Evolutionary conservation across 2,113 vertebrate species (phyloP).

Genomic region (Abramis brama): DNA sequence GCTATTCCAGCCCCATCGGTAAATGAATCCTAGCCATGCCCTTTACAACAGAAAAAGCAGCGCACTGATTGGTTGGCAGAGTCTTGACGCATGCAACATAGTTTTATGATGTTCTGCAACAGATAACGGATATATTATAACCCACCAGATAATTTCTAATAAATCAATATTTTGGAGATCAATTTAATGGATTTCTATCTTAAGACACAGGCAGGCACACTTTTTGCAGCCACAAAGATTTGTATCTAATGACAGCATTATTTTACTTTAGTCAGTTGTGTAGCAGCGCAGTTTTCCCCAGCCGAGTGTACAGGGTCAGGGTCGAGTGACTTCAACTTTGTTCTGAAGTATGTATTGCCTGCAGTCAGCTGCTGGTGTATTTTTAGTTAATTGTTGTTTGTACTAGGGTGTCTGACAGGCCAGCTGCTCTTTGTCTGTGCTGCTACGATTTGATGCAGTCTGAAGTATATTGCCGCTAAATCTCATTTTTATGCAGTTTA

Average conservation of each 20-base stretch:
- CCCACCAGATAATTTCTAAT: background rate
- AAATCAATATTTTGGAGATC: background rate
- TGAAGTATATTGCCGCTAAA: constrained; percentile 62
- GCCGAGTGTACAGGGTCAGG: background rate
- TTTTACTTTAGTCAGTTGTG: background rate
- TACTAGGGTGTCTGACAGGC: constrained; percentile 26
- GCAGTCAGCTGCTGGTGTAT: constrained; percentile 38
- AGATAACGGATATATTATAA: background rate
- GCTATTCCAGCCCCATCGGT: background rate
- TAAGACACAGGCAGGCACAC: background rate
- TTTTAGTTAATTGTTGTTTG: constrained; percentile 46
- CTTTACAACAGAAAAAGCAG: background rate
- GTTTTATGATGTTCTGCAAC: background rate
- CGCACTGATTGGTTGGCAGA: background rate
- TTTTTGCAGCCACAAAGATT: background rate
- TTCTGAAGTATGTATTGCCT: constrained; percentile 16
- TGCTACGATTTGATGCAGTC: constrained; percentile 60
- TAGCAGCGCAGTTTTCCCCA: background rate
- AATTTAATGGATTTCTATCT: background rate
- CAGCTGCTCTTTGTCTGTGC: constrained; percentile 64
- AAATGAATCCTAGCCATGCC: background rate
- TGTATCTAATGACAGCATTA: background rate
- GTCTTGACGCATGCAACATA: too few species aligned
- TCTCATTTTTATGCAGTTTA: constrained; percentile 60
- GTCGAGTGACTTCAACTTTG: constrained; percentile 20